Percentiles rank a stretch among this genome's conserved stretches.
Evolutionary conservation across 2,797 vertebrate species (phyloP).

Genomic region (Hybognathus amarus): DNA sequence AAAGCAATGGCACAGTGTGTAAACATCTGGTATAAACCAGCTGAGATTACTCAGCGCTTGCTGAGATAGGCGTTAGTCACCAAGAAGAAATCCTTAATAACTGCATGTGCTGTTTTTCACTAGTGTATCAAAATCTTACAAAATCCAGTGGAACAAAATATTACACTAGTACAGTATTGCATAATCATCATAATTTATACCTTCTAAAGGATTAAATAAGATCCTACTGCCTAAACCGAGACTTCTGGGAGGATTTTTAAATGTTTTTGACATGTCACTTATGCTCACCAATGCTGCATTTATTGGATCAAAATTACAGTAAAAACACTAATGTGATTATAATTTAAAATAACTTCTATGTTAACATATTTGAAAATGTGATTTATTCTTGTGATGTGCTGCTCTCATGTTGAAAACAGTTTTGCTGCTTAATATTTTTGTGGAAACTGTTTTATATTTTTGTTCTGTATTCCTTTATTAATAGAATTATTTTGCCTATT

Average conservation of each 20-base stretch:
- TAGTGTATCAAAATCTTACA: background rate
- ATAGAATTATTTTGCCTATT: too few species aligned
- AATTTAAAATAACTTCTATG: too few species aligned
- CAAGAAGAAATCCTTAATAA: background rate
- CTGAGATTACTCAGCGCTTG: conserved; percentile 2
- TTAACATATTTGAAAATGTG: too few species aligned
- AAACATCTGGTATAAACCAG: background rate
- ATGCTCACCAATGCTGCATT: too few species aligned
- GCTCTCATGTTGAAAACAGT: too few species aligned
- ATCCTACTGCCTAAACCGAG: background rate
- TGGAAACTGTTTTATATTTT: background rate
- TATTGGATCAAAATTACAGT: too few species aligned
- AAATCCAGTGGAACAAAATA: background rate
- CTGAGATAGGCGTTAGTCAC: conserved; percentile 3
- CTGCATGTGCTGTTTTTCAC: background rate
- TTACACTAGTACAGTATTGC: background rate
- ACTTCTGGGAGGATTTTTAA: background rate
- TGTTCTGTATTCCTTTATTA: background rate
- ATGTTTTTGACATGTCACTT: too few species aligned
- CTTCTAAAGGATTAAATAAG: background rate
- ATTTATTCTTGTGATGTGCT: too few species aligned
- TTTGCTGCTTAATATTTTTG: background rate
- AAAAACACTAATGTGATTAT: too few species aligned
- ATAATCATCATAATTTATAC: background rate
- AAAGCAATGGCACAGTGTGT: background rate